Evolutionary conservation across 2,888 invertebrate genomes (phyloP), one percentile per base, ranked within the genome.

Genomic region (Thyatira batis): DNA sequence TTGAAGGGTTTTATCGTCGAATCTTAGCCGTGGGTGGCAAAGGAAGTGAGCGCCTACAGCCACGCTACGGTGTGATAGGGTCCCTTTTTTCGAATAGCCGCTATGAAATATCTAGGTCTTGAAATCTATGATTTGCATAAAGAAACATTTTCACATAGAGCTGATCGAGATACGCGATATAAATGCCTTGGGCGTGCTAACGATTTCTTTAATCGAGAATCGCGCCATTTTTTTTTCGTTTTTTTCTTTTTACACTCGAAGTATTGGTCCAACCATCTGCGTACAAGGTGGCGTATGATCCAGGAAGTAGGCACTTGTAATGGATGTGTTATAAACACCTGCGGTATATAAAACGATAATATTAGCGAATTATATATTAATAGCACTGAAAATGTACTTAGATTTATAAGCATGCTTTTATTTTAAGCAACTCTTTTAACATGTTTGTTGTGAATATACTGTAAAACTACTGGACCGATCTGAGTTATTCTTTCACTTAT

Each of bases 201-300:
- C 82, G 83, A 86, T 89, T 88, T 84, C 87, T 87, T 84, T 73
- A 76, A 82, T 79, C 78, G 78, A 76, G 82, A 84, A 85, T 82
- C 73, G 62, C 69, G 58, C 61, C 71, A 67, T 74, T 82, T 74
- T 77, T 74, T 44, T 27, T 54, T 25, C 45, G 46, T 50, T 61
- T 60, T 66, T 65, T 63, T 62, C 63, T 69, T 68, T 64, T 71
- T 71, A 68, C 69, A 65, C 60, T 60, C 50, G 54, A 54, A 53
- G 62, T 57, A 65, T 54, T 52, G 54, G 49, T 68, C 55, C 64
- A 54, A 65, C 79, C 86, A 86, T 85, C 84, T 87, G 86, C 84
- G 69, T 76, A 76, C 80, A 87, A 86, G 87, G 86, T 87, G 87
- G 78, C 66, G 75, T 82, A 81, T 76, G 76, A 73, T 74, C 73